Conservation (phyloP, 1,140 invertebrate species). For the Apis laboriosa region DNA sequence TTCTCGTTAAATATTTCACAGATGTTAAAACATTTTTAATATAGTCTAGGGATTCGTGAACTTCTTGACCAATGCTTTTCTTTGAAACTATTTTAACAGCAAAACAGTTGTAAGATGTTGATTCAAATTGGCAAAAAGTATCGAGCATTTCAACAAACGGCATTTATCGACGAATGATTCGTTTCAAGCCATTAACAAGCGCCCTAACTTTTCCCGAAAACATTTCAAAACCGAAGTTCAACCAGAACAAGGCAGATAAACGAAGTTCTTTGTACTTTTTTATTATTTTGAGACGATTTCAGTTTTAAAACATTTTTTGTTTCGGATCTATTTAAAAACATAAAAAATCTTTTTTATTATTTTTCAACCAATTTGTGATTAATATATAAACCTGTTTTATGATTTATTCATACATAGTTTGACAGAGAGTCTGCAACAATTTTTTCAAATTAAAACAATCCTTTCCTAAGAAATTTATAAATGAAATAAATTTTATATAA, state of each 20-base stretch:
- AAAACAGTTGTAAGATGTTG: conserved; percentile 22
- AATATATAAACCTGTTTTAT: neutral
- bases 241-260: conserved; percentile 6
- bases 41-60: neutral
- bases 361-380: neutral
- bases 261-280: neutral
- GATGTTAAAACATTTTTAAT: conserved; percentile 30
- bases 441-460: neutral
- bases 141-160: conserved; percentile 32
- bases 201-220: conserved; percentile 37
- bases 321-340: neutral
- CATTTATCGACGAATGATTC: conserved; percentile 39
- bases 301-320: neutral
- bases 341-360: neutral
- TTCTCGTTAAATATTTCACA: conserved; percentile 24
- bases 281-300: neutral
- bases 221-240: neutral
- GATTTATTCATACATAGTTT: neutral
- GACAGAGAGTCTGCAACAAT: neutral
- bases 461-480: neutral
- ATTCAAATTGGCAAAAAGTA: conserved; percentile 43
- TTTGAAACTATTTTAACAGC: conserved; percentile 4
- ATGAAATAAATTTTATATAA: neutral
- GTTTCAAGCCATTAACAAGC: conserved; percentile 56
- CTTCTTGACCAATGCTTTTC: neutral